Evolutionary conservation across 2,113 vertebrate genomes (phyloP).

Genomic region (Ammodytes marinus): DNA sequence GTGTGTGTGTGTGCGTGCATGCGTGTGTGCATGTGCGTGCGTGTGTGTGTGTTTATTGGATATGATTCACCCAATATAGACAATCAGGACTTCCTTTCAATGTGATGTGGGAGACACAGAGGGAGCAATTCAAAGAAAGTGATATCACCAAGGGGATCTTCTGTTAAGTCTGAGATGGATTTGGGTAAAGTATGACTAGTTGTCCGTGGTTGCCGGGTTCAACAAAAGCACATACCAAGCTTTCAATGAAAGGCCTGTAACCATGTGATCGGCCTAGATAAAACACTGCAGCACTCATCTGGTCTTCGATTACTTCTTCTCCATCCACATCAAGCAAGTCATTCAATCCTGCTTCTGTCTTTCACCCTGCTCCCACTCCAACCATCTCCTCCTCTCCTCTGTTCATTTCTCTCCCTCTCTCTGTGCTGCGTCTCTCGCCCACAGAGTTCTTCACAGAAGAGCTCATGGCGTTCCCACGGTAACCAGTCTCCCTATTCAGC

Average conservation of each 20-base stretch:
- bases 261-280: not conserved
- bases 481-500: constrained; percentile 77
- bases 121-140: constrained; percentile 41
- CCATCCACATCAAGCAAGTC: constrained; percentile 40
- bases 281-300: constrained; percentile 13
- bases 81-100: constrained; percentile 53
- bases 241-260: constrained; percentile 19
- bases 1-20: not conserved
- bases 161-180: constrained; percentile 39
- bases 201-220: not conserved
- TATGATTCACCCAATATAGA: constrained; percentile 40
- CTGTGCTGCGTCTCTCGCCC: constrained; percentile 80
- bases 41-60: constrained; percentile 14
- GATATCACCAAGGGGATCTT: constrained; percentile 28
- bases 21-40: not conserved
- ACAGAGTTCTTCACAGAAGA: constrained; percentile 82
- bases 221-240: not conserved
- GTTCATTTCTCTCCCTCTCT: constrained; percentile 63
- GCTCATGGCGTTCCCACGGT: constrained; percentile 84
- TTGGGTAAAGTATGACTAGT: constrained; percentile 17
- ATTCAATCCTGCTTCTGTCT: constrained; percentile 69
- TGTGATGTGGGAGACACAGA: constrained; percentile 41
- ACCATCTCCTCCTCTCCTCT: constrained; percentile 65
- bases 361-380: constrained; percentile 70
- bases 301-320: constrained; percentile 25